Conservation (phyloP, 2,797 vertebrate species). For the Alca torda region DNA sequence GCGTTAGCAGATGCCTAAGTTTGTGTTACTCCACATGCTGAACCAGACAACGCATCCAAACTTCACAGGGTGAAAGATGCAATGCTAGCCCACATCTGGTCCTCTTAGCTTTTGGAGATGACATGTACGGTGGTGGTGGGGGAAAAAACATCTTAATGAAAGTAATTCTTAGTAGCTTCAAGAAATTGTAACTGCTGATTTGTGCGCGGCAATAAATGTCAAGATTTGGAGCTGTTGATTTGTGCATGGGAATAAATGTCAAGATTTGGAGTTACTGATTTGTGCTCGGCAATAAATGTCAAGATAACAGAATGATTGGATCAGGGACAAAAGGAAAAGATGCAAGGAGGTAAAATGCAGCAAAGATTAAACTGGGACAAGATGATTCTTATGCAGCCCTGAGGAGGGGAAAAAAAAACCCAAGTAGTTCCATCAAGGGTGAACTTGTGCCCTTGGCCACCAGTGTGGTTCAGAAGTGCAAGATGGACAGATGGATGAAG, state of each 20-base stretch:
- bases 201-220: background rate
- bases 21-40: background rate
- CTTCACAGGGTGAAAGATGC: background rate
- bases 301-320: background rate
- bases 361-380: background rate
- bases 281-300: background rate
- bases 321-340: background rate
- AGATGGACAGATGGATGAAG: background rate
- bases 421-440: background rate
- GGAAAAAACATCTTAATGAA: background rate
- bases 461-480: background rate
- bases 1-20: background rate
- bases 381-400: background rate
- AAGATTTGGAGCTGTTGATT: background rate
- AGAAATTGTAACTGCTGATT: background rate
- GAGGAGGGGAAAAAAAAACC: too few species aligned
- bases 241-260: background rate
- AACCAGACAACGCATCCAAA: background rate
- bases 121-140: too few species aligned
- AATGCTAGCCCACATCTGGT: background rate
- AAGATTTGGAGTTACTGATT: background rate
- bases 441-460: background rate
- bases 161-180: background rate
- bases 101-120: background rate
- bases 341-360: background rate